Evolutionary conservation across 1,140 invertebrate genomes (phyloP).

Genomic region (Zaprionus ornatus): DNA sequence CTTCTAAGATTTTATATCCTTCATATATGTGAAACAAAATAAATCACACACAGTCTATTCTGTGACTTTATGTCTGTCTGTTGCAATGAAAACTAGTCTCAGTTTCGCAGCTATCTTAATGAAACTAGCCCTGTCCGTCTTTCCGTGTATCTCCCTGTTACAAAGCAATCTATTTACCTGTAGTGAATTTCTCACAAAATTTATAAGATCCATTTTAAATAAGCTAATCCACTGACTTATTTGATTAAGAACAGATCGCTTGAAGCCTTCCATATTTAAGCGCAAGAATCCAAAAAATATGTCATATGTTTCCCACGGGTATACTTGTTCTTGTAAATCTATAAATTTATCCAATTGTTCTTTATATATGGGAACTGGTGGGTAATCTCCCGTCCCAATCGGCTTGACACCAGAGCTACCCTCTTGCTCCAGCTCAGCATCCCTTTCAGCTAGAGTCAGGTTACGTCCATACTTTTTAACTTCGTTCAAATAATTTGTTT

Average conservation of each 20-base stretch:
- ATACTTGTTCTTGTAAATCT: constrained; percentile 56
- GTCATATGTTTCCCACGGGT: constrained; percentile 55
- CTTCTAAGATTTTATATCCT: too few species aligned
- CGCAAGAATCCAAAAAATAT: constrained; percentile 88
- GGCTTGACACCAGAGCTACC: constrained; percentile 58
- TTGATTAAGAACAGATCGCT: constrained; percentile 88
- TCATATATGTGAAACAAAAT: too few species aligned
- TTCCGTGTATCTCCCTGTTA: too few species aligned
- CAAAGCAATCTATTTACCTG: too few species aligned
- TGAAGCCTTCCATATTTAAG: constrained; percentile 88
- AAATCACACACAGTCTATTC: too few species aligned
- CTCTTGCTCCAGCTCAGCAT: constrained; percentile 55
- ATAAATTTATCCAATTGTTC: constrained; percentile 75
- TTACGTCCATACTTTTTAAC: constrained; percentile 88
- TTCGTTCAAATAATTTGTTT: constrained; percentile 86
- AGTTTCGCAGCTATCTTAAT: too few species aligned
- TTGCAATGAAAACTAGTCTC: too few species aligned
- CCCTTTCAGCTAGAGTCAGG: constrained; percentile 86
- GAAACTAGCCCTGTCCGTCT: too few species aligned
- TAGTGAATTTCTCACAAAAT: constrained; percentile 86
- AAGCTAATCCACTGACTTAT: constrained; percentile 89
- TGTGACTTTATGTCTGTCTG: too few species aligned
- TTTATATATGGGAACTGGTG: constrained; percentile 60
- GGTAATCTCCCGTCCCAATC: constrained; percentile 45
- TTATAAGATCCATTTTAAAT: constrained; percentile 89